A percentile compares a stretch with the other conserved stretches of the same genome.
Conservation (phyloP, 1,140 invertebrate species). For the Scaptomyza montana region DNA sequence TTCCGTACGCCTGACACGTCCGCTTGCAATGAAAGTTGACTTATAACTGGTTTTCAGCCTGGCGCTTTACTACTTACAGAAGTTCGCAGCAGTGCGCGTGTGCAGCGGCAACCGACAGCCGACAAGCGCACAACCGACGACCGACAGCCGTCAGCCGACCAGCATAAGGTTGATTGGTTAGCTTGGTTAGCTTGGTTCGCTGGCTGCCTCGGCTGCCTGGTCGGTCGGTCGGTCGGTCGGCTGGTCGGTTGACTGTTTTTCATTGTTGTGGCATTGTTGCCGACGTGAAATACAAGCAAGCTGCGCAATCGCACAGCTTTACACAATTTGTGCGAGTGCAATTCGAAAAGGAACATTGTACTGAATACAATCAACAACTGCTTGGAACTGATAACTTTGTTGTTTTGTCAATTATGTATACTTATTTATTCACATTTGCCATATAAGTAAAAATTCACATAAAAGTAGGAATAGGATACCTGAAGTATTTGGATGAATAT, state of each 20-base stretch:
- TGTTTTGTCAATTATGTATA: too few relatives aligned
- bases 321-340: conserved; percentile 63
- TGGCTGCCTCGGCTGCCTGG: conserved; percentile 13
- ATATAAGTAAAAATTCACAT: too few relatives aligned
- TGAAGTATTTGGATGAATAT: too few relatives aligned
- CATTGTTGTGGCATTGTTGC: conserved; percentile 77
- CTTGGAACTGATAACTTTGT: too few relatives aligned
- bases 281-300: conserved; percentile 73
- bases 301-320: conserved; percentile 73
- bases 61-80: conserved; percentile 41
- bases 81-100: conserved; percentile 61
- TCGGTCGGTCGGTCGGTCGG: conserved; percentile 26
- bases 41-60: conserved; percentile 78
- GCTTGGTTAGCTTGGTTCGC: conserved; percentile 6
- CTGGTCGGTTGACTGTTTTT: conserved; percentile 57
- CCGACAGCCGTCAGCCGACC: background rate
- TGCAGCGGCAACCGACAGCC: conserved; percentile 46
- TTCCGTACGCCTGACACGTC: conserved; percentile 66
- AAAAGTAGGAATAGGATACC: too few relatives aligned
- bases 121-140: conserved; percentile 14
- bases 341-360: background rate
- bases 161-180: conserved; percentile 61
- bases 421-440: too few relatives aligned
- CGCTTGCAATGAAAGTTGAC: conserved; percentile 82
- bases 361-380: too few relatives aligned